A percentile compares a stretch with the other conserved stretches of the same genome.
Evolutionary conservation across 2,113 vertebrate species (phyloP).

Genomic region (Anolis sagrei): DNA sequence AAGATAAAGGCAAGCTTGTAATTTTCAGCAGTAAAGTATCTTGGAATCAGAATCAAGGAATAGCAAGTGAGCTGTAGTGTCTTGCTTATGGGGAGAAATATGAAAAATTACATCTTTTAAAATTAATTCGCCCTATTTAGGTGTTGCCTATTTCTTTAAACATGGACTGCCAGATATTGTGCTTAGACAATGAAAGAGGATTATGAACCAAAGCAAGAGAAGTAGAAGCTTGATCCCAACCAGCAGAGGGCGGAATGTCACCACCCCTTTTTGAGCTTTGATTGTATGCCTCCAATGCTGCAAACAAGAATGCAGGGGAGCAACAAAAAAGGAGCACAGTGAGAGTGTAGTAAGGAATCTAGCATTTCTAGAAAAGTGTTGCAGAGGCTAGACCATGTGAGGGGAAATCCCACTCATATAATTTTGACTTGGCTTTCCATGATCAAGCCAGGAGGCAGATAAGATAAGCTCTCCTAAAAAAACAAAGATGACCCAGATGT

Average conservation of each 20-base stretch:
- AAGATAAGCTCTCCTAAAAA: not conserved
- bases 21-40: not conserved
- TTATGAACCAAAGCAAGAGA: not conserved
- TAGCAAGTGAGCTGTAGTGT: too few relatives aligned
- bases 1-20: not conserved
- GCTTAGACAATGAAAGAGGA: not conserved
- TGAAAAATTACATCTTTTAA: not conserved
- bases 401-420: too few relatives aligned
- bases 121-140: not conserved
- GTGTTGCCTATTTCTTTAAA: not conserved
- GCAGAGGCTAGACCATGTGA: not conserved
- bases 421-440: not conserved
- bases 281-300: rapidly evolving
- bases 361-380: not conserved
- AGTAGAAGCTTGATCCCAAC: not conserved
- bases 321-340: not conserved
- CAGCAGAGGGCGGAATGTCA: constrained; percentile 45
- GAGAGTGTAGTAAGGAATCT: too few relatives aligned
- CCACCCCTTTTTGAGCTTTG: not conserved
- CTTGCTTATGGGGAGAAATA: too few relatives aligned
- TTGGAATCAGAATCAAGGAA: too few relatives aligned
- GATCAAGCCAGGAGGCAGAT: too few relatives aligned
- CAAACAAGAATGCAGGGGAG: rapidly evolving
- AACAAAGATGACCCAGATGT: not conserved
- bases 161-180: rapidly evolving